These are phyloP conservation scores for Typhlomys cinereus DNA, from an alignment of 2,113 vertebrate genomes.

Conservation along the genomic window DNA sequence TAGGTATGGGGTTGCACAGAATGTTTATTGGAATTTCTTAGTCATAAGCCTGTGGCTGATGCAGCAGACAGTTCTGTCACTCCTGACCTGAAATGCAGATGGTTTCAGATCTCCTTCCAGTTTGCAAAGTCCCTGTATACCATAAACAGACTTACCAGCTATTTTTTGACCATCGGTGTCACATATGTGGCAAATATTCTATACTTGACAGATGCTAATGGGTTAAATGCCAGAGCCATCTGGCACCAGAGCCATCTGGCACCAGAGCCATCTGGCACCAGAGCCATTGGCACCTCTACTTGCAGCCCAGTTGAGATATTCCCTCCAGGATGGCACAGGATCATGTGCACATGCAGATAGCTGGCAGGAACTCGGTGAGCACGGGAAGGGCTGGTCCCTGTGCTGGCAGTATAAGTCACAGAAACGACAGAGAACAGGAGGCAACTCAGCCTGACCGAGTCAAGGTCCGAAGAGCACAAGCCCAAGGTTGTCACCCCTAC, in stretches of 20 bases:
- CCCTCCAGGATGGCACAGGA: neutral
- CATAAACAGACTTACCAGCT: neutral
- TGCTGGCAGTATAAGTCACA: neutral
- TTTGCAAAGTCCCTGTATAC: neutral
- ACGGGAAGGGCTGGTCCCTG: neutral
- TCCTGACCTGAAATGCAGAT: neutral
- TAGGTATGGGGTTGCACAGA: too few relatives aligned
- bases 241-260: too few relatives aligned
- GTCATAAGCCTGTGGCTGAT: neutral
- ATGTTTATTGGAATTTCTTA: neutral
- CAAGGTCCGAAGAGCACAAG: neutral
- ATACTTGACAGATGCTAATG: neutral
- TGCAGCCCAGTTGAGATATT: too few relatives aligned
- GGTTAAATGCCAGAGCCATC: neutral
- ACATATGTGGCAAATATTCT: neutral
- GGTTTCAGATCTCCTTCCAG: neutral
- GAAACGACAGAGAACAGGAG: neutral
- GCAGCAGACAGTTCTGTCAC: neutral
- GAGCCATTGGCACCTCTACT: neutral
- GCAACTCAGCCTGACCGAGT: neutral
- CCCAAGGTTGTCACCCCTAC: neutral
- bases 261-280: neutral
- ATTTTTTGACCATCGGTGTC: neutral
- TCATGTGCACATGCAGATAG: too few relatives aligned
- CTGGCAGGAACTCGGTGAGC: neutral